Base-by-base conservation (phyloP, 2,113 vertebrate species). In the Pycnonotus jocosus region DNA sequence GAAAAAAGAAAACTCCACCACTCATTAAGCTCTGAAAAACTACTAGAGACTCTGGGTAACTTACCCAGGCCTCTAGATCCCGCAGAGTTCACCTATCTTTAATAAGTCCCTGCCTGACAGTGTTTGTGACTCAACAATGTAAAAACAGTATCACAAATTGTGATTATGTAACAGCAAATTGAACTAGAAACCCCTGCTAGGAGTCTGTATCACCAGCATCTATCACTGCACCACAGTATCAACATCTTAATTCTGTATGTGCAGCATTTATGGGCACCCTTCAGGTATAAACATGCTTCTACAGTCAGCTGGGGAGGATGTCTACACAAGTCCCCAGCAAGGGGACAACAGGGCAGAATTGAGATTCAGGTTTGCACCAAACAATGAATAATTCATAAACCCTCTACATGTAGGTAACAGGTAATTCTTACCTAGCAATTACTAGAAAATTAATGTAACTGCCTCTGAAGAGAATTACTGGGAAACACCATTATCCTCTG, bases 401-500 rank as follows among this genome's bases (percentile, higher is more conserved):
- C 15, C 38, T 80, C 51, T n/a, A 44, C 20, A 31, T 4, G 7
- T 23, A 84, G 38, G 44, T 44, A 85, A 58, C 37, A 35, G 33
- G 31, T 44, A 81, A 90, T 88, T 60, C 54, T 64, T 83, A 65
- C 44, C 44, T 0, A 76, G 44, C 35, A 35, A 73, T 84, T 87
- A 82, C 38, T 44, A 80, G 88, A 82, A 73, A 89, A 93, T 81
- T 60, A 92, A 86, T 44, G 48, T 71, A 91, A 79, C 21, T 57
- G 54, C 21, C 47, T 88, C 86, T 73, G 53, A n/a, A 8, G 57
- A 94, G 79, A 74, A 68, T 50, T 62, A 53, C 44, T 37, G 21
- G 37, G 60, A n/a, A 90, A 74, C 18, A 47, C 22, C 6, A 8
- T 64, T 54, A 64, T 16, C n/a, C 82, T 82, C 44, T 68, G 38